phyloP scores from a whole-genome alignment of 1,140 invertebrate genomes.

The Trichomalopsis sarcophagae region DNA sequence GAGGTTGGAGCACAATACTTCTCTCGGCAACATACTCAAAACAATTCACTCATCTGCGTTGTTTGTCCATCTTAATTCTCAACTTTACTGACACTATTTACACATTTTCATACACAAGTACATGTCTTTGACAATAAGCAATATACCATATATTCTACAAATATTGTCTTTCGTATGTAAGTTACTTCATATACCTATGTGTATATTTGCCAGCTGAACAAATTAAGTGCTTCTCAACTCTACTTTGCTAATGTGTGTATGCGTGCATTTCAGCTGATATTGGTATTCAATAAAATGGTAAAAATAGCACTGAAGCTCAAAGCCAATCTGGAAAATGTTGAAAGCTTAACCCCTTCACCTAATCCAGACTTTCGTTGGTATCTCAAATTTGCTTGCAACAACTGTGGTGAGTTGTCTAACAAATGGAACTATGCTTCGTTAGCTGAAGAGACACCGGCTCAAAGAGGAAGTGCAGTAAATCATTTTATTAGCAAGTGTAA shows the following conservation, averaged over 20 bases:
- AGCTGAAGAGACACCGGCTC: slow-evolving; percentile 80
- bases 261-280: neutral
- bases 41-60: no score
- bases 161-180: no score
- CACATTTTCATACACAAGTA: no score
- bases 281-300: slow-evolving; percentile 76
- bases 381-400: slow-evolving; percentile 85
- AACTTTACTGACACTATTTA: no score
- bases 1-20: no score
- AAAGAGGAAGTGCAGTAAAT: slow-evolving; percentile 83
- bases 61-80: no score
- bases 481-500: slow-evolving; percentile 93
- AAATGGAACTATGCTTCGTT: slow-evolving; percentile 89
- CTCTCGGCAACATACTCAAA: no score
- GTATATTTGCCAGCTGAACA: no score
- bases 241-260: neutral
- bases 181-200: no score
- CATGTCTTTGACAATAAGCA: no score
- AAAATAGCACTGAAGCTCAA: slow-evolving; percentile 82
- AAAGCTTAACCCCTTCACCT: slow-evolving; percentile 79
- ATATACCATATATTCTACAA: no score
- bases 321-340: slow-evolving; percentile 80
- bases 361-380: slow-evolving; percentile 82
- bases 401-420: slow-evolving; percentile 86
- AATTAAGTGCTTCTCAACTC: neutral